These are phyloP conservation scores for Coelinius sp. DNA, from an alignment of 2,888 invertebrate species.

Conservation along the genomic window DNA sequence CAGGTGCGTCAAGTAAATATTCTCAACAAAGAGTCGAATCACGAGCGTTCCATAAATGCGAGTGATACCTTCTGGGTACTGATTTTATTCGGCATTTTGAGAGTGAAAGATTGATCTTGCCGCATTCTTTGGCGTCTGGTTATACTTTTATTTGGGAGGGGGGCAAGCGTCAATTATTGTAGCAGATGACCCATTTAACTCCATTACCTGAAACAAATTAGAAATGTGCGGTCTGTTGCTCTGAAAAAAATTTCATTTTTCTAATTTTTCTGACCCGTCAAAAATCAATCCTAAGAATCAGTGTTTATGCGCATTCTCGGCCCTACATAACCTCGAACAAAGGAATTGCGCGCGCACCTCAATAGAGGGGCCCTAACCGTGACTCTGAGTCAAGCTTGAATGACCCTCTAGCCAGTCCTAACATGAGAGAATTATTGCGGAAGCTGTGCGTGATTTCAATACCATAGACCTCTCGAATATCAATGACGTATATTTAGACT, in stretches of 20 bases:
- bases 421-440: neutral
- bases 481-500: constrained; percentile 12
- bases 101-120: neutral
- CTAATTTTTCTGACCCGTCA: too few relatives aligned
- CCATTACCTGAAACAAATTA: too few relatives aligned
- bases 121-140: neutral
- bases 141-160: too few relatives aligned
- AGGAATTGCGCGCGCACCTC: too few relatives aligned
- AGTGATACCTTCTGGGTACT: neutral
- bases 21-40: neutral
- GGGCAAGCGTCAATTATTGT: too few relatives aligned
- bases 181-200: too few relatives aligned
- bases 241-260: too few relatives aligned
- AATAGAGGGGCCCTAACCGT: too few relatives aligned
- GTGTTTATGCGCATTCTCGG: too few relatives aligned
- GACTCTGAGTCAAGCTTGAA: neutral
- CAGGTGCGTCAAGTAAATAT: constrained; percentile 1
- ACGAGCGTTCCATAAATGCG: neutral
- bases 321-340: too few relatives aligned
- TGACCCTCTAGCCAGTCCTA: neutral
- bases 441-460: neutral
- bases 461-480: neutral
- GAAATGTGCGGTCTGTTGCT: too few relatives aligned
- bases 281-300: too few relatives aligned
- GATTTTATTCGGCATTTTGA: neutral